phyloP scores from a whole-genome alignment of 1,140 invertebrate species.

The Elysia chlorotica region DNA sequence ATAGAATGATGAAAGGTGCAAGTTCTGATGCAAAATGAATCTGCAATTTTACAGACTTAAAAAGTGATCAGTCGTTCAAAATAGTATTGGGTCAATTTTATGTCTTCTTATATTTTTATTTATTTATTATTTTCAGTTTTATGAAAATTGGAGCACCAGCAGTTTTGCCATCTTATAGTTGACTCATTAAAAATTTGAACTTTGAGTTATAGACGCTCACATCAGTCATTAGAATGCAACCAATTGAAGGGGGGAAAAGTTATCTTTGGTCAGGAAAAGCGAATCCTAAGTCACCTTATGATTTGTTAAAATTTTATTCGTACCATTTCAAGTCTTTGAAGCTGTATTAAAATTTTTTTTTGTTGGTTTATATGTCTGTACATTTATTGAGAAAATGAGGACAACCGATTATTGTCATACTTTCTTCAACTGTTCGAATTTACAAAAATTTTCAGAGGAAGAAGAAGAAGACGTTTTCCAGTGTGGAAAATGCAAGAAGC shows the following conservation, averaged over 20 bases:
- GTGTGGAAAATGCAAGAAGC: conserved; percentile 73
- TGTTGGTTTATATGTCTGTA: background rate
- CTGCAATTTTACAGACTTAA: background rate
- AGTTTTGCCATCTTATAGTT: background rate
- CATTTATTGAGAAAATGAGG: background rate
- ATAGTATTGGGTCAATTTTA: too few relatives aligned
- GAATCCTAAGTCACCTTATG: too few relatives aligned
- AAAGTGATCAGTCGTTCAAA: too few relatives aligned
- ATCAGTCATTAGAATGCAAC: too few relatives aligned
- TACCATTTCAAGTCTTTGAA: background rate
- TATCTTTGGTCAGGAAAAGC: too few relatives aligned
- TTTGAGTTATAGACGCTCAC: background rate
- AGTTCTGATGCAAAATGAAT: background rate
- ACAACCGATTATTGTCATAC: background rate
- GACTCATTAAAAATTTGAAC: background rate
- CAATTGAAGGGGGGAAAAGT: too few relatives aligned
- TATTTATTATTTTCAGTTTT: background rate
- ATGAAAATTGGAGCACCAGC: background rate
- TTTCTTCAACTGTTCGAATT: background rate
- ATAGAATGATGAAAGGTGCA: background rate
- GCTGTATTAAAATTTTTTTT: background rate
- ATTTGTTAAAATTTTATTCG: background rate
- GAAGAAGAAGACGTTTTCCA: conserved; percentile 73
- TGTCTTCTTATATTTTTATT: background rate
- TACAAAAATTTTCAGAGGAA: conserved; percentile 21